These are phyloP conservation scores for Metopia argyrocephala DNA, from an alignment of 2,888 invertebrate genomes.

Conservation along the genomic window DNA sequence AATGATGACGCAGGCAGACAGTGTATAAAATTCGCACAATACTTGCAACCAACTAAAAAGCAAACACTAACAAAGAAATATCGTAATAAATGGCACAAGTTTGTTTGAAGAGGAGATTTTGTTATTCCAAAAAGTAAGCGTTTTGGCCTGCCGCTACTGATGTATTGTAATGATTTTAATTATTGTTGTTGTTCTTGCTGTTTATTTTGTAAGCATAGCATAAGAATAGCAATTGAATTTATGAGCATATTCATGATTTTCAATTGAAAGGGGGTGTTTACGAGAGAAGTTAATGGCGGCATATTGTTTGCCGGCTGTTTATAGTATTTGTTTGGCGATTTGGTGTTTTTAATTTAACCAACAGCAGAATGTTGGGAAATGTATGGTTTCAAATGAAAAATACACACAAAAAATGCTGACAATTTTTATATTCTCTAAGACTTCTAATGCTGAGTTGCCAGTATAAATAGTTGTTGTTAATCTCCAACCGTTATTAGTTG, in stretches of 20 bases:
- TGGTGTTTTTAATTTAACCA: constrained; percentile 4
- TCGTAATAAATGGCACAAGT: constrained; percentile 39
- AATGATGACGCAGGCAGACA: constrained; percentile 34
- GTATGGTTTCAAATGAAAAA: neutral
- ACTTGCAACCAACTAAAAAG: constrained; percentile 2
- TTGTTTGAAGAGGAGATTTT: neutral
- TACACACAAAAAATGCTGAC: constrained; percentile 41
- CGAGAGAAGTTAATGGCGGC: neutral
- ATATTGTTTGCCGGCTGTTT: constrained; percentile 26
- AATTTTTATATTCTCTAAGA: constrained; percentile 43
- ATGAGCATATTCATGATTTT: neutral
- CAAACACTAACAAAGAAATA: neutral
- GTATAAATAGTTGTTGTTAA: constrained; percentile 67
- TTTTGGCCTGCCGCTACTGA: neutral
- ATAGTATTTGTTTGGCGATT: constrained; percentile 29
- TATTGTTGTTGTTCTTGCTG: constrained; percentile 49
- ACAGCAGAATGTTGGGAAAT: constrained; percentile 36
- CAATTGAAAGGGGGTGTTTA: neutral
- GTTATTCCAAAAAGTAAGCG: neutral
- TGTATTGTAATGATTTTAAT: constrained; percentile 18
- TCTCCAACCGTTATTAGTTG: constrained; percentile 64
- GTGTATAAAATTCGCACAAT: constrained; percentile 27
- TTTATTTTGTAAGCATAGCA: constrained; percentile 21
- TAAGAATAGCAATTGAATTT: constrained; percentile 59
- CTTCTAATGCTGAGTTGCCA: constrained; percentile 40